Evolutionary conservation across 2,888 invertebrate species (phyloP).

Genomic region (Pristionchus entomophagus): DNA sequence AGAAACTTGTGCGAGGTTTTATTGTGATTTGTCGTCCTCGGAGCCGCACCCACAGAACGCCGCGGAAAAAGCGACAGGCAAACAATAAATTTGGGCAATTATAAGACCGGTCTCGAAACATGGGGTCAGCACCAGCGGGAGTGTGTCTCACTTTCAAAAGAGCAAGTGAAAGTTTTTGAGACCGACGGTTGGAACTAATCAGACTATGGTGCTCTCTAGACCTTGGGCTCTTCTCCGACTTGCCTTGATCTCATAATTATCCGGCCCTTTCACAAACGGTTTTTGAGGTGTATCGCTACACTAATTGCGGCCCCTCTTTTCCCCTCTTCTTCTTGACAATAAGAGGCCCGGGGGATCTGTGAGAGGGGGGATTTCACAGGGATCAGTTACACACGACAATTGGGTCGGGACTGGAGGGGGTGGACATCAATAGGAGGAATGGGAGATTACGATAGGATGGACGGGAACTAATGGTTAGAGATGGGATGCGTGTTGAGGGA

Average conservation of each 20-base stretch:
- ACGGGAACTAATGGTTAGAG: neutral
- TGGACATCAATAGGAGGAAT: neutral
- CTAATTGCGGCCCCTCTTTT: conserved; percentile 6
- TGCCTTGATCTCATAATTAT: conserved; percentile 30
- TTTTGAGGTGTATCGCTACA: conserved; percentile 23
- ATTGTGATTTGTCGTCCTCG: neutral
- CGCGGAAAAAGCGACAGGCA: neutral
- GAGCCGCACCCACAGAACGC: neutral
- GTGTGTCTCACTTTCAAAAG: no score
- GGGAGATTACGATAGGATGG: neutral
- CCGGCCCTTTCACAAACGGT: neutral
- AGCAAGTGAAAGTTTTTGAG: no score
- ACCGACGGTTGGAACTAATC: no score
- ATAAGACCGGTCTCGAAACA: neutral
- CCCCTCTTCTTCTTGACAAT: neutral
- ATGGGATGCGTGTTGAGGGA: neutral
- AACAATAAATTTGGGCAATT: neutral
- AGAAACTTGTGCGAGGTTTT: neutral
- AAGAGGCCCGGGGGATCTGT: neutral
- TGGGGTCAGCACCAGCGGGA: neutral
- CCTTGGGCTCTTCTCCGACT: neutral
- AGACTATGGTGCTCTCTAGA: no score
- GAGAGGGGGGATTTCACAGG: neutral
- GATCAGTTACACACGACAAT: conserved; percentile 6
- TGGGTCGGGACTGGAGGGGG: neutral